Conservation (phyloP, 2,797 vertebrate genomes). For the Hypotaenidia philippensis region DNA sequence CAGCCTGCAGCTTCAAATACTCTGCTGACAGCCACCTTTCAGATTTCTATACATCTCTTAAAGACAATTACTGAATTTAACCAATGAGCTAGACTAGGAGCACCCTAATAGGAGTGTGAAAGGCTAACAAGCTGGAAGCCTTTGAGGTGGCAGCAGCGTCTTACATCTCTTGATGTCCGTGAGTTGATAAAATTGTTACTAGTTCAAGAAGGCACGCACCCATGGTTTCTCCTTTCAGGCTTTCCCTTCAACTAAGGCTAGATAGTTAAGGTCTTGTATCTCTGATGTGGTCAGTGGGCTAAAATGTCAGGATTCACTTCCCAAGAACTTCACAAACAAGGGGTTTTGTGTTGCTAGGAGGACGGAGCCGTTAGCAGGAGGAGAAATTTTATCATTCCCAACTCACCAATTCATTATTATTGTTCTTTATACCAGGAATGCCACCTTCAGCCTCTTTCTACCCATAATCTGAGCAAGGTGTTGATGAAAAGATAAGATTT, state of each 20-base stretch:
- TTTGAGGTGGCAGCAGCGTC: conserved; percentile 49
- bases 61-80: conserved; percentile 67
- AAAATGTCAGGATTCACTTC: conserved; percentile 46
- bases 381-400: background rate
- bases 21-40: conserved; percentile 40
- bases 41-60: conserved; percentile 41
- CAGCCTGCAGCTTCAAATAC: background rate
- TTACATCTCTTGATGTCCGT: conserved; percentile 42
- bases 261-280: conserved; percentile 29
- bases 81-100: conserved; percentile 26
- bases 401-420: background rate
- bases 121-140: conserved; percentile 68
- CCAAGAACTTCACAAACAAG: conserved; percentile 8
- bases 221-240: conserved; percentile 24
- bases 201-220: conserved; percentile 25
- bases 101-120: conserved; percentile 56
- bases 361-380: background rate
- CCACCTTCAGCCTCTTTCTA: background rate
- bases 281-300: conserved; percentile 7
- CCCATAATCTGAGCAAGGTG: background rate
- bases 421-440: background rate
- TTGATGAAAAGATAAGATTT: background rate
- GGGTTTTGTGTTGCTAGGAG: background rate
- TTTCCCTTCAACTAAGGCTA: conserved; percentile 20
- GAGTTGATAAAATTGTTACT: conserved; percentile 49